Evolutionary conservation across 2,888 invertebrate species (phyloP), one percentile per base, ranked within the genome.

Genomic region (Oligia strigilis): DNA sequence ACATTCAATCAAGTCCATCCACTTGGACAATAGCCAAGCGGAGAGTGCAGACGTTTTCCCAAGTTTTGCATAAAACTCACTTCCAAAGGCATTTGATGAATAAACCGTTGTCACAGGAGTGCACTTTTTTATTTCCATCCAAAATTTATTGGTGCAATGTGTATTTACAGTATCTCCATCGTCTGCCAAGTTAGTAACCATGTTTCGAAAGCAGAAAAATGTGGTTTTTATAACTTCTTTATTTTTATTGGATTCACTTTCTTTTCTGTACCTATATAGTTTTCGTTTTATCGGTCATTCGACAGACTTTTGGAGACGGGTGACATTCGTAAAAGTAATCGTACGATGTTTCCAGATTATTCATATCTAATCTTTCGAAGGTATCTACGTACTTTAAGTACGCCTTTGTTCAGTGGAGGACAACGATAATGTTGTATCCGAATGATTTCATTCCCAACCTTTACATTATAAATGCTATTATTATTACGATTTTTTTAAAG

Each of bases 41-140:
- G 81, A 87, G 87, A 88, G 89, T 88, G 93, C 95, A 95, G 94
- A 95, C 95, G 94, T 92, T 94, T 89, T 89, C 90, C 88, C 87
- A 92, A 93, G 91, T 93, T 95, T 92, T 93, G 92, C 93, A 94
- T 94, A 92, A 93, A 95, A 93, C 90, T 93, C 92, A 91, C 92
- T 92, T 90, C 91, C 84, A 88, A 92, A 94, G 91, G 92, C 93
- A 93, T 95, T 93, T 94, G 93, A 95, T 93, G 93, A 94, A 88
- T 87, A 88, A 93, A 94, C 90, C 90, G 88, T 86, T 89, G 90
- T 92, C 91, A 91, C 88, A 85, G 87, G 88, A 90, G 88, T 89
- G 87, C 88, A 83, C 80, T 90, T 90, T 88, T 91, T 92, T 92
- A 93, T 93, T 92, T 86, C 78, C 85, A 88, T 85, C 80, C 77